Percentiles rank a stretch among this genome's conserved stretches.
phyloP scores from a whole-genome alignment of 2,113 vertebrate species.

The Thinocorus orbignyianus region DNA sequence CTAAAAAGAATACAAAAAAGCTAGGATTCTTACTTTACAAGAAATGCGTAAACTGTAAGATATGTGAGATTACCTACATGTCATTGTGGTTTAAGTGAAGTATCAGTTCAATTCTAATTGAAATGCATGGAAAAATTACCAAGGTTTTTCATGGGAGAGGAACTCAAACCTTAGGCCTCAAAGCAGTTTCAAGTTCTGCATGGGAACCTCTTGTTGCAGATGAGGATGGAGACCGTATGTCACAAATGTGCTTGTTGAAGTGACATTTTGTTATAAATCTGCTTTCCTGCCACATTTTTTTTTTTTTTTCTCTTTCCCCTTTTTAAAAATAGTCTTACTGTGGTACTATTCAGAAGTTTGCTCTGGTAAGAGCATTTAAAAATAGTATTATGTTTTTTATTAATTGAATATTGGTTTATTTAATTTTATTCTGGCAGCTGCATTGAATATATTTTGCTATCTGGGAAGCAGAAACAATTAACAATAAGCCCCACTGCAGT shows the following conservation, averaged over 20 bases:
- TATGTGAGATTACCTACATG: not conserved
- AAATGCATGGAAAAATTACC: not conserved
- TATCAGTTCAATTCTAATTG: not conserved
- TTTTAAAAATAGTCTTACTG: not conserved
- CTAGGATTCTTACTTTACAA: not conserved
- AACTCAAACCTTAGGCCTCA: not conserved
- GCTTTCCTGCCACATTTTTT: not conserved
- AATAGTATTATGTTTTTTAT: not conserved
- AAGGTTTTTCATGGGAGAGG: not conserved
- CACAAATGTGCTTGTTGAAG: not conserved
- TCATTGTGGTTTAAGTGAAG: not conserved
- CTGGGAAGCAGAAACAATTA: conserved; percentile 40
- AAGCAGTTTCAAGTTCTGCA: not conserved
- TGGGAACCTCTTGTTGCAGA: not conserved
- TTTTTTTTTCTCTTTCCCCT: not conserved
- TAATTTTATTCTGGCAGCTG: not conserved
- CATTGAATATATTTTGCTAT: not conserved
- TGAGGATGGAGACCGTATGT: fast-evolving
- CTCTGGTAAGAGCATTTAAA: not conserved
- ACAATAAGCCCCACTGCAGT: conserved; percentile 14
- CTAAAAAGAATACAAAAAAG: not conserved
- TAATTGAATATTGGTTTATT: not conserved
- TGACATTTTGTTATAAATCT: not conserved
- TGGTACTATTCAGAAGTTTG: not conserved
- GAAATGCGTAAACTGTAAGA: not conserved